Evolutionary conservation across 2,888 invertebrate genomes (phyloP).

Genomic region (Oscheius sp.): DNA sequence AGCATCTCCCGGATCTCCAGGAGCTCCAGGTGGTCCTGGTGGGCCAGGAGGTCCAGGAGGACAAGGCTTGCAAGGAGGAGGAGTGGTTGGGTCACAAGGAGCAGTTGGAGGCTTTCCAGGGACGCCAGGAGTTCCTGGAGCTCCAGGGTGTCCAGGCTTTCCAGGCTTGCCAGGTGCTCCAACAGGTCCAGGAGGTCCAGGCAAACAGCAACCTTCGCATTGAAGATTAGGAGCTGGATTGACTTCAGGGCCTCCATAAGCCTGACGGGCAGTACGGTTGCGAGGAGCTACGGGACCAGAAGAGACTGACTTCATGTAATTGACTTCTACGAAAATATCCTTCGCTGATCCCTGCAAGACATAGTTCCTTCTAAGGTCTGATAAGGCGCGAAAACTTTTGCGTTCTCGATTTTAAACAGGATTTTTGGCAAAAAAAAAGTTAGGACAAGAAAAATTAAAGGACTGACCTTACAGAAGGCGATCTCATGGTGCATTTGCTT

Average conservation of each 20-base stretch:
- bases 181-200: constrained; percentile 65
- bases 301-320: constrained; percentile 58
- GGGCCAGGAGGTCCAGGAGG: constrained; percentile 60
- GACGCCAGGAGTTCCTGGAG: constrained; percentile 55
- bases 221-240: constrained; percentile 53
- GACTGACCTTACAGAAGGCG: constrained; percentile 49
- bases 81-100: constrained; percentile 68
- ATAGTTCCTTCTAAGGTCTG: background rate
- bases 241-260: constrained; percentile 50
- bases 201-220: constrained; percentile 60
- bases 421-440: background rate
- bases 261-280: constrained; percentile 63
- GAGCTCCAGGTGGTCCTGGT: constrained; percentile 42
- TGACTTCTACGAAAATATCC: constrained; percentile 65
- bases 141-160: constrained; percentile 59
- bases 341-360: constrained; percentile 63
- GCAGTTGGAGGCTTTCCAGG: constrained; percentile 65
- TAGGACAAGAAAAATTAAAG: background rate
- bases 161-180: constrained; percentile 61
- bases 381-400: background rate
- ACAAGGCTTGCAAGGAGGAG: constrained; percentile 63
- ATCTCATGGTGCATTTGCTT: constrained; percentile 53
- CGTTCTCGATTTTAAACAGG: background rate
- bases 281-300: constrained; percentile 49
- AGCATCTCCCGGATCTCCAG: constrained; percentile 27